Base-by-base conservation (phyloP, 2,888 invertebrate species). In the Ennomos fuscantarius region DNA sequence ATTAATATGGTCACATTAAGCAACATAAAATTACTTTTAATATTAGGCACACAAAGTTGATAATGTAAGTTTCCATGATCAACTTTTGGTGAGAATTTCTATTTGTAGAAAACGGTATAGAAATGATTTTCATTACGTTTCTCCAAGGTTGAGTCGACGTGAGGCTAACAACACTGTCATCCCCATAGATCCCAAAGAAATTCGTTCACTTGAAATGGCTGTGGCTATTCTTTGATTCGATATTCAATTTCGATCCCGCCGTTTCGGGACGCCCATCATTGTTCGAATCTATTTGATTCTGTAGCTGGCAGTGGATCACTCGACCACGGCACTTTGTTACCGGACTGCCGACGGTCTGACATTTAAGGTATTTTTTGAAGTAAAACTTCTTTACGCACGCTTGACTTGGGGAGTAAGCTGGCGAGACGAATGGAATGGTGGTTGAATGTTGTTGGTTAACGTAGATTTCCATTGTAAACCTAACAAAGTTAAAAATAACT, bases 241-340 rank as follows among this genome's bases (percentile, higher is more conserved):
- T 24, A 24, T 24, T 59, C 58, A 45, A 59, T 59, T 59, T 45
- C 44, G 49, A 24, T 45, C 45, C 45, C 45, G 52, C 41, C 48
- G 39, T 39, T 41, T 45, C 12, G 12, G 45, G 15, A 39, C 39
- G 9, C 44, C 35, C 36, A 48, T 54, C 24, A 24, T 59, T 53
- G 44, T 54, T 8, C 33, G 44, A n/a, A n/a, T 45, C 41, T 9
- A 40, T 49, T 57, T 42, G 33, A 47, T 51, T 46, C 35, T 48
- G 44, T 42, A 15, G 37, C 43, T 43, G 39, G 15, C 33, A 39
- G 9, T 33, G 32, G 33, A 47, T 46, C 11, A 32, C 33, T 43
- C 37, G 34, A 49, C 43, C 44, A 31, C 13, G 13, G 24, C 46
- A 33, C 53, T 46, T 53, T 35, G 36, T n/a, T 15, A 44, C 24